These are phyloP conservation scores for Conchocele bisecta DNA, from an alignment of 2,888 invertebrate genomes.

Conservation along the genomic window DNA sequence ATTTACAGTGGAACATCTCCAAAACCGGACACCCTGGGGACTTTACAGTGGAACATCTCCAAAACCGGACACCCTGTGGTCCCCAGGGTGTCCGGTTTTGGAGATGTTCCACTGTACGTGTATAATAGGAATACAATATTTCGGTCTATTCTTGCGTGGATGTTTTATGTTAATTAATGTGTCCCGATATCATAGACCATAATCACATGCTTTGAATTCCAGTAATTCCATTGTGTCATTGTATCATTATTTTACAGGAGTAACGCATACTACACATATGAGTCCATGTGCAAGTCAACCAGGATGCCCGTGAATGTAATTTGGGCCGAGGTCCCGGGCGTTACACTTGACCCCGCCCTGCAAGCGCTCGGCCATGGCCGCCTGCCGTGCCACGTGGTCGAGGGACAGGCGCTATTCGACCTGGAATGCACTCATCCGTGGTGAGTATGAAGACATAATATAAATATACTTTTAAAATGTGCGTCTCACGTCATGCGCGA, in stretches of 20 bases:
- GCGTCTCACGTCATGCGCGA: neutral
- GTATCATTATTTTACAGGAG: constrained; percentile 32
- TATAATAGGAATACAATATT: too few species aligned
- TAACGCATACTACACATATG: constrained; percentile 28
- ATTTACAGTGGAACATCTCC: too few species aligned
- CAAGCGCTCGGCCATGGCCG: constrained; percentile 1
- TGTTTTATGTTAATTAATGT: too few species aligned
- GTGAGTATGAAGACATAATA: constrained; percentile 14
- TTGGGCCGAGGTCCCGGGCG: constrained; percentile 33
- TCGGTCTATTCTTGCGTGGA: too few species aligned
- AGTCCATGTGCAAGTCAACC: constrained; percentile 31
- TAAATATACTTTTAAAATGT: neutral
- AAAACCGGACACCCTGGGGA: too few species aligned
- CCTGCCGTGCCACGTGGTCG: constrained; percentile 37
- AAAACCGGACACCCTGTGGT: too few species aligned
- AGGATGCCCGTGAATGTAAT: constrained; percentile 27
- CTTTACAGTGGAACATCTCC: too few species aligned
- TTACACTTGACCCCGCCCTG: neutral
- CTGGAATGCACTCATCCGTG: constrained; percentile 42
- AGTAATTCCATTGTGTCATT: too few species aligned
- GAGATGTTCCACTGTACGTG: too few species aligned
- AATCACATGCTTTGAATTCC: too few species aligned
- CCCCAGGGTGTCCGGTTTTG: too few species aligned
- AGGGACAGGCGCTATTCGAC: constrained; percentile 35
- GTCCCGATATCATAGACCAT: too few species aligned